Conservation (phyloP, 2,797 vertebrate species). For the Sebastes jordani region DNA sequence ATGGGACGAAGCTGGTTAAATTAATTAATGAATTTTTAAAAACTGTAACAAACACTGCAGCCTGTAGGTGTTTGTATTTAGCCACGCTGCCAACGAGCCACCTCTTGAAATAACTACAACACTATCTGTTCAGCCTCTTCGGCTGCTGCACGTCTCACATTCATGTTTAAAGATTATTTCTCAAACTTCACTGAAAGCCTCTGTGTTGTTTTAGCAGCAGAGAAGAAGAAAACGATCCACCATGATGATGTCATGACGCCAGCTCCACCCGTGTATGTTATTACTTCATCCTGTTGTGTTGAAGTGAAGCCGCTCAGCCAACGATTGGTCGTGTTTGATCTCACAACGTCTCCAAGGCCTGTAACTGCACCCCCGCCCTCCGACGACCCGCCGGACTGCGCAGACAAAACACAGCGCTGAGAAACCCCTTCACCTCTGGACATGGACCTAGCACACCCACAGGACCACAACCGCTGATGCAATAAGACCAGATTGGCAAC, state of each 20-base stretch:
- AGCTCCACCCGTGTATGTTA: slow-evolving; percentile 46
- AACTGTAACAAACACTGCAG: too few species aligned
- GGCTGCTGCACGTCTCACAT: background rate
- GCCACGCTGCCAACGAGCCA: background rate
- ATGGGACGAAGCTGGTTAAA: too few species aligned
- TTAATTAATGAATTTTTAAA: too few species aligned
- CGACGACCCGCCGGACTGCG: slow-evolving; percentile 17
- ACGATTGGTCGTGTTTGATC: slow-evolving; percentile 38
- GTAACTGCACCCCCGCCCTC: slow-evolving; percentile 21
- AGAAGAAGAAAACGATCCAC: slow-evolving; percentile 8
- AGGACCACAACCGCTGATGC: slow-evolving; percentile 35
- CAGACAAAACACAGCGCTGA: slow-evolving; percentile 57
- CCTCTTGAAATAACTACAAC: background rate
- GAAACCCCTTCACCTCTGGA: slow-evolving; percentile 21
- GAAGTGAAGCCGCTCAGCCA: background rate
- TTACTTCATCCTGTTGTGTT: slow-evolving; percentile 35
- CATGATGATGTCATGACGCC: slow-evolving; percentile 37
- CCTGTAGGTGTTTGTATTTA: background rate
- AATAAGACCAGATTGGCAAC: slow-evolving; percentile 39
- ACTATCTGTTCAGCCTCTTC: background rate
- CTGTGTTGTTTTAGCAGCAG: slow-evolving; percentile 15
- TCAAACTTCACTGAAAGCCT: background rate
- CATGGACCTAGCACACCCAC: slow-evolving; percentile 22
- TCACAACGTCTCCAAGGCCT: slow-evolving; percentile 27
- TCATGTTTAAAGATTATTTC: background rate